Base-by-base conservation (phyloP, 2,888 invertebrate species). In the Philaethria dido region DNA sequence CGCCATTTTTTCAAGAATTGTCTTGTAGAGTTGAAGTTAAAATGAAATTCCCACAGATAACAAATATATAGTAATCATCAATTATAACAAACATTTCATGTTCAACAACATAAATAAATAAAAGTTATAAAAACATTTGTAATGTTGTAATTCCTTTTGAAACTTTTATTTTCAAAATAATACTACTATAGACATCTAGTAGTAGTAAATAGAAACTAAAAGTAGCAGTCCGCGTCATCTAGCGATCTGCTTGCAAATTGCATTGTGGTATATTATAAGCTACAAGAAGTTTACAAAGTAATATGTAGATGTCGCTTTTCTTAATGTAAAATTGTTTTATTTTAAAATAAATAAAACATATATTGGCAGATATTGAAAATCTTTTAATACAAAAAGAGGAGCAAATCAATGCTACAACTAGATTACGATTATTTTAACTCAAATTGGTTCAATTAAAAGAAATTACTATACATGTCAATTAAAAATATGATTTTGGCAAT, bases 71-170 rank as follows among this genome's bases (percentile, higher is more conserved):
- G n/a, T n/a, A n/a, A n/a, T n/a, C n/a, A n/a, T n/a, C n/a, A n/a
- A n/a, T n/a, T n/a, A n/a, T n/a, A n/a, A n/a, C n/a, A n/a, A n/a
- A n/a, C n/a, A n/a, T n/a, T n/a, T n/a, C n/a, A n/a, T n/a, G n/a
- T n/a, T n/a, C n/a, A n/a, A n/a, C n/a, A n/a, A n/a, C n/a, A n/a
- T n/a, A n/a, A n/a, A n/a, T n/a, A n/a, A n/a, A n/a, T n/a, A n/a
- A n/a, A n/a, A n/a, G n/a, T n/a, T n/a, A n/a, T n/a, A n/a, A n/a
- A n/a, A n/a, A n/a, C n/a, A n/a, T n/a, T n/a, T n/a, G n/a, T n/a
- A n/a, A n/a, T n/a, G n/a, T n/a, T n/a, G n/a, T 25, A 25, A 25
- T 5, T 25, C 25, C 5, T 25, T 25, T 25, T 14, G 85, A 61
- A 52, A 39, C 8, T n/a, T n/a, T n/a, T n/a, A n/a, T n/a, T n/a